Conservation (phyloP, 2,888 invertebrate species). For the Rhingia rostrata region DNA sequence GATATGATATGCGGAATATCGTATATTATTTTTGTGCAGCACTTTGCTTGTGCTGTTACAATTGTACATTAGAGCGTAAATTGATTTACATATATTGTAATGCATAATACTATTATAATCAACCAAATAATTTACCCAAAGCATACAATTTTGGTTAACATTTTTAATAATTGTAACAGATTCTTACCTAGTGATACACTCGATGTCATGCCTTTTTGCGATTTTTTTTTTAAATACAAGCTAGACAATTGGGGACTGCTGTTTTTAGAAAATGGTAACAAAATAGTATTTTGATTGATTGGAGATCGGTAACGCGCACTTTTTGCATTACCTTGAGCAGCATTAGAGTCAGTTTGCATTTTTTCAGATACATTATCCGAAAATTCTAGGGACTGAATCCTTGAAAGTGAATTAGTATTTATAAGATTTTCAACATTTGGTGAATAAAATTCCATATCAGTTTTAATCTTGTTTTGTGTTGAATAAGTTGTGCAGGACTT, state of each 20-base stretch:
- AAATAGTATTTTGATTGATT: slow-evolving; percentile 84
- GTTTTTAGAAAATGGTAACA: slow-evolving; percentile 16
- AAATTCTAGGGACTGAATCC: slow-evolving; percentile 75
- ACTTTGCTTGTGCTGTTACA: no score
- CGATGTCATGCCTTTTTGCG: slow-evolving; percentile 5
- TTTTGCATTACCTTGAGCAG: slow-evolving; percentile 86
- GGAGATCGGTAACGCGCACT: slow-evolving; percentile 94
- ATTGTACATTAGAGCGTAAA: no score
- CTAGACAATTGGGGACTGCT: slow-evolving; percentile 85
- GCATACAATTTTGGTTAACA: neutral
- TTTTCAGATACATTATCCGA: slow-evolving; percentile 79
- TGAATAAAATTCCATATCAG: slow-evolving; percentile 66
- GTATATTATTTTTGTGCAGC: no score
- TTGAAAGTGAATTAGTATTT: slow-evolving; percentile 75
- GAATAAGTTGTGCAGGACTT: slow-evolving; percentile 81
- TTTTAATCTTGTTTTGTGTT: slow-evolving; percentile 75
- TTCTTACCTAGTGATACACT: slow-evolving; percentile 53
- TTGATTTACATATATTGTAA: no score
- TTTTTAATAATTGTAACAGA: neutral
- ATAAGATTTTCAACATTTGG: slow-evolving; percentile 1
- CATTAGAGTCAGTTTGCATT: slow-evolving; percentile 86
- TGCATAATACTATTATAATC: no score
- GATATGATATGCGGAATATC: no score
- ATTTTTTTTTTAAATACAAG: neutral
- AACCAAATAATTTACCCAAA: no score